A percentile compares a stretch with the other conserved stretches of the same genome.
These are phyloP conservation scores for Cryptoleucopteryx plumbea DNA, from an alignment of 2,113 vertebrate genomes.

Conservation along the genomic window DNA sequence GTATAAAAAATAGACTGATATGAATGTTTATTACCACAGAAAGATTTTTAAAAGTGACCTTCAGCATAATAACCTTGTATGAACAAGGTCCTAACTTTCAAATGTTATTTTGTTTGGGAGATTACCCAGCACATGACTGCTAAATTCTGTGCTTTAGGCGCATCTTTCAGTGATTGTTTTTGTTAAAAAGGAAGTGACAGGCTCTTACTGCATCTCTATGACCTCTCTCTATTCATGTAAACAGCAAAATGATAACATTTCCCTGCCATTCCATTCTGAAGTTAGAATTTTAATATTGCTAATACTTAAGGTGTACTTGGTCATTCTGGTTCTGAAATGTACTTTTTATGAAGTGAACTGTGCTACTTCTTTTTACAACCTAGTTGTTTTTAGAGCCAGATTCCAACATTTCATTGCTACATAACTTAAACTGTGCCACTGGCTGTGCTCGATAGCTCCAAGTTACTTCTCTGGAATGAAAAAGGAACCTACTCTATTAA, in stretches of 20 bases:
- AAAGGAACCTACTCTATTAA: neutral
- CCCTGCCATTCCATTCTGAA: neutral
- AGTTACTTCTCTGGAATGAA: neutral
- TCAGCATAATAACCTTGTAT: neutral
- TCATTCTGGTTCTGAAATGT: neutral
- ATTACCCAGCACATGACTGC: neutral
- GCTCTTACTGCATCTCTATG: neutral
- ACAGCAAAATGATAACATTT: neutral
- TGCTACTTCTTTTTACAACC: neutral
- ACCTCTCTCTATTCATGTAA: neutral
- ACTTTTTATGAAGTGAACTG: neutral
- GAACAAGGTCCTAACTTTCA: neutral
- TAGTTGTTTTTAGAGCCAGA: neutral
- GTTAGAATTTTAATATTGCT: neutral
- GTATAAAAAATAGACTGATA: neutral
- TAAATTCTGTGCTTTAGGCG: neutral
- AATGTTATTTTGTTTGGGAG: neutral
- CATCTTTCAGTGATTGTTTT: neutral
- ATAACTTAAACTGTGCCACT: neutral
- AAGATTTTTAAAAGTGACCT: neutral
- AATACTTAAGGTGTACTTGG: neutral
- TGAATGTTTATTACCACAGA: neutral
- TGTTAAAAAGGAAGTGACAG: neutral
- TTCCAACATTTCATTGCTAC: neutral
- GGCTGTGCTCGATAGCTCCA: neutral